phyloP scores from a whole-genome alignment of 1,140 invertebrate genomes.

The Leptinotarsa texana region DNA sequence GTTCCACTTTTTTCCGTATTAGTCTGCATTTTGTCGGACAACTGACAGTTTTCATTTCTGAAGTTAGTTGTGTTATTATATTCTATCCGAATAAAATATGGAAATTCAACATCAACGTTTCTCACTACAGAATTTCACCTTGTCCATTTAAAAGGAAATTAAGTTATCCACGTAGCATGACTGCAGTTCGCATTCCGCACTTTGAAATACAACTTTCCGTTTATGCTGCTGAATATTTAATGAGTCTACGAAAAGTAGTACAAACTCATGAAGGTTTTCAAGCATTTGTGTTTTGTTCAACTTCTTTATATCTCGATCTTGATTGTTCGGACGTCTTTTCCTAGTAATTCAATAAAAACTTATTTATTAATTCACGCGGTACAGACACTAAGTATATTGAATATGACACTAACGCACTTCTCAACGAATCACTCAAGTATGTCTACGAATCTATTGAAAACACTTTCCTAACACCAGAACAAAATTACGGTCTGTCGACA shows the following conservation, averaged over 20 bases:
- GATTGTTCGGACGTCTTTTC: too few species aligned
- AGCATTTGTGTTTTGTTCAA: neutral
- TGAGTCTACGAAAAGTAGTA: neutral
- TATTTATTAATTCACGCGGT: too few species aligned
- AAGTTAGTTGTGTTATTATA: neutral
- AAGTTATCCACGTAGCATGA: constrained; percentile 40
- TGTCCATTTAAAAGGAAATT: constrained; percentile 38
- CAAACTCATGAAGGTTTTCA: neutral
- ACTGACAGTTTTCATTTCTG: neutral
- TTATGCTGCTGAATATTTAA: constrained; percentile 20
- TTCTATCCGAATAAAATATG: neutral
- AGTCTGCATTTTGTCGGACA: neutral
- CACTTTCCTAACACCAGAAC: too few species aligned
- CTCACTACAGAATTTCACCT: constrained; percentile 6
- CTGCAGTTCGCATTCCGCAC: constrained; percentile 32
- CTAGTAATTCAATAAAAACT: too few species aligned
- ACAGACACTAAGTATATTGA: too few species aligned
- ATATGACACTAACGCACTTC: too few species aligned
- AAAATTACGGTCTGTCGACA: too few species aligned
- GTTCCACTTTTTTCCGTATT: too few species aligned
- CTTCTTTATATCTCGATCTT: neutral
- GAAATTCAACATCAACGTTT: constrained; percentile 19
- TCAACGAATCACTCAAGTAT: too few species aligned
- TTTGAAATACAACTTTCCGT: constrained; percentile 28
- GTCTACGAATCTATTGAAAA: too few species aligned